Evolutionary conservation across 2,888 invertebrate species (phyloP).

Genomic region (Entomobrya multifasciata): DNA sequence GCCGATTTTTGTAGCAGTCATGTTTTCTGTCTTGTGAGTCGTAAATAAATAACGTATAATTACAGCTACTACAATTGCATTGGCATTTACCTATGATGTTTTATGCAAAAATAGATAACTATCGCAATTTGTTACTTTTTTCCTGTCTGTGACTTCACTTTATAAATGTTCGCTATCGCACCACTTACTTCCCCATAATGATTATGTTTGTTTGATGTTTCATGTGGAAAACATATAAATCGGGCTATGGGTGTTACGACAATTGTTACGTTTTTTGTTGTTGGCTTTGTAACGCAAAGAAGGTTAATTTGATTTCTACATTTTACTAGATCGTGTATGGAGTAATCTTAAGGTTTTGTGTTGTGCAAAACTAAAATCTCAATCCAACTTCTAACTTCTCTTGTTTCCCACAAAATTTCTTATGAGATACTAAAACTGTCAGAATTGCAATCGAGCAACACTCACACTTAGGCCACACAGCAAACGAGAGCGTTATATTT

Average conservation of each 20-base stretch:
- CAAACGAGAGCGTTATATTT: too few relatives aligned
- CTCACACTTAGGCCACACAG: neutral
- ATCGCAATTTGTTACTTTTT: conserved; percentile 13
- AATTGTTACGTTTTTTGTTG: neutral
- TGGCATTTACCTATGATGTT: neutral
- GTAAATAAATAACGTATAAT: conserved; percentile 10
- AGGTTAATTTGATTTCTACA: conserved; percentile 31
- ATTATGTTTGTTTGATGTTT: conserved; percentile 24
- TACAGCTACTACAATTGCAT: neutral
- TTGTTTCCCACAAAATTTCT: neutral
- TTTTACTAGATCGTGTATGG: neutral
- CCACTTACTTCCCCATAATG: neutral
- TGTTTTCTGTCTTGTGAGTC: neutral
- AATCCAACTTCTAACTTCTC: neutral
- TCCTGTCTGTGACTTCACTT: neutral
- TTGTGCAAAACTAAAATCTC: neutral
- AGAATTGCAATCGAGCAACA: neutral
- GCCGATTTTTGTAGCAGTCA: neutral
- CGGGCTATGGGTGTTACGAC: neutral
- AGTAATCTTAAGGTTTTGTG: neutral
- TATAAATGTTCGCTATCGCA: neutral
- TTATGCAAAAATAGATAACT: neutral
- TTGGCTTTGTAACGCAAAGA: neutral
- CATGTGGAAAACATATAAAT: conserved; percentile 11
- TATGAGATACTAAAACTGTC: conserved; percentile 26